These are phyloP conservation scores for Ciconia stormi DNA, from an alignment of 2,113 vertebrate genomes.

Conservation along the genomic window DNA sequence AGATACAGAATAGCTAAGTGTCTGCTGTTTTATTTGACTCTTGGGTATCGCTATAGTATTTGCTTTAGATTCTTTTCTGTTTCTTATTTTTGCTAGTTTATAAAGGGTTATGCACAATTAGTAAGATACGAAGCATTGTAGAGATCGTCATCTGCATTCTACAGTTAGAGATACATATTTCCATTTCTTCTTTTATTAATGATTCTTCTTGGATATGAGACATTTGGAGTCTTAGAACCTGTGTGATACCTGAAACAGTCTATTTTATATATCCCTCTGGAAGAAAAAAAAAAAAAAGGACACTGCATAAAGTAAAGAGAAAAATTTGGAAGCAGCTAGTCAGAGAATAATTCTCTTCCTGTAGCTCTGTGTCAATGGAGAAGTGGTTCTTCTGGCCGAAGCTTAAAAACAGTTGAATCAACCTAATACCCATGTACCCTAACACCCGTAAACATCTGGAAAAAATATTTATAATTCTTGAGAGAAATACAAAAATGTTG, in stretches of 20 bases:
- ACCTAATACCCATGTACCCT: neutral
- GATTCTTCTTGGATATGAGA: neutral
- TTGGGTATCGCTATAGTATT: neutral
- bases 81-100: neutral
- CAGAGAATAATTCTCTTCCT: neutral
- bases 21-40: neutral
- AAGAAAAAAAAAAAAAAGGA: neutral
- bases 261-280: neutral
- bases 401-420: neutral
- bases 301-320: neutral
- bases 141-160: neutral
- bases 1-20: neutral
- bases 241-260: neutral
- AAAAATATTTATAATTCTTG: neutral
- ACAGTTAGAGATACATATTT: neutral
- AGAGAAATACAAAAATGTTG: slow-evolving; percentile 1
- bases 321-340: neutral
- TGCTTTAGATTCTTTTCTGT: neutral
- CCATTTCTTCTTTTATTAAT: neutral
- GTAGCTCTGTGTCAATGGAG: neutral
- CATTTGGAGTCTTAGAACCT: neutral
- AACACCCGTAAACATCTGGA: neutral
- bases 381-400: neutral
- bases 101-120: neutral
- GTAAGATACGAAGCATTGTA: neutral